Base-by-base conservation (phyloP, 2,888 invertebrate species). In the Uropetala carovei region DNA sequence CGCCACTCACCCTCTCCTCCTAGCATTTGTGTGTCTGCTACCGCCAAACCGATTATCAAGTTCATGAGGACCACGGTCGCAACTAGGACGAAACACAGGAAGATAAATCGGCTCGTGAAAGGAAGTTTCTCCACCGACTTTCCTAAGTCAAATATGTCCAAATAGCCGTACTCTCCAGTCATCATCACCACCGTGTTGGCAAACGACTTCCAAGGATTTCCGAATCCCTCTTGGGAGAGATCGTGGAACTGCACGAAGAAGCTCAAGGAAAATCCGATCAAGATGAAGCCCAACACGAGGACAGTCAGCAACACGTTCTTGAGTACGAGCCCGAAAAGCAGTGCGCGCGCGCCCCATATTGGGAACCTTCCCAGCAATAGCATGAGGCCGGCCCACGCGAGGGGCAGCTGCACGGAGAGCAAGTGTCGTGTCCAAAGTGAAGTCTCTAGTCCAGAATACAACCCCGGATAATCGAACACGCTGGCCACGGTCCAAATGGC, bases 101-200 rank as follows among this genome's bases (percentile, higher is more conserved):
- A 64, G 16, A 64, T 64, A 64, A n/a, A 16, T n/a, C 64, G 64
- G 0, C 64, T 64, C 16, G n/a, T n/a, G 16, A 64, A 18, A 0
- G 64, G 64, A n/a, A 64, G 64, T 5, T 64, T 64, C 13, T 64
- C 64, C 18, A 64, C n/a, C 64, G 16, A 18, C n/a, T 64, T n/a
- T 11, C n/a, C 64, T 0, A 13, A 93, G 93, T 13, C 64, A 64
- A 96, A 96, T 92, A 96, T 94, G 92, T 94, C 95, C 56, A 94
- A 94, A 93, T 96, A 96, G 93, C 96, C 95, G 93, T 95, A 95
- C 94, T 96, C 96, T 56, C 96, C 96, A 94, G 96, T 96, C 96
- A 96, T 96, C 96, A 96, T 96, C 81, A 96, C 96, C 81, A 95
- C 94, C 30, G 96, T 96, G 93, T 95, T 95, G 68, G 96, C 94